Conservation (phyloP, 2,797 vertebrate genomes). For the Gallinago nigripennis region DNA sequence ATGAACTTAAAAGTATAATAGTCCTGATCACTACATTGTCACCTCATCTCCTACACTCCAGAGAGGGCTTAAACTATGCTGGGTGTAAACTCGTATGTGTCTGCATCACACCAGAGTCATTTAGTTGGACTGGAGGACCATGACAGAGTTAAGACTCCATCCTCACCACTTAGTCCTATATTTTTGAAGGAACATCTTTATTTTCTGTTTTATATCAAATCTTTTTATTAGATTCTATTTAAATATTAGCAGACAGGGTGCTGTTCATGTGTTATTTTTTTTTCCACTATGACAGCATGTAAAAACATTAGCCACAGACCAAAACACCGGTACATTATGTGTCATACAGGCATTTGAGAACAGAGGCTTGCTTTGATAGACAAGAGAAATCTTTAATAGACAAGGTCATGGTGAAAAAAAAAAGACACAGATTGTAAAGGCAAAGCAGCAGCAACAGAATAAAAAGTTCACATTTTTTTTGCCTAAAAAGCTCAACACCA, state of each 20-base stretch:
- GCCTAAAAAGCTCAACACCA: neutral
- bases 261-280: neutral
- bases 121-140: neutral
- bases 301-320: neutral
- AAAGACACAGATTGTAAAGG: neutral
- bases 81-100: neutral
- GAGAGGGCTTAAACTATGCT: neutral
- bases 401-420: neutral
- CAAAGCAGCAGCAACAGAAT: neutral
- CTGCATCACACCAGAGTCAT: accelerated
- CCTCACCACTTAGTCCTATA: neutral
- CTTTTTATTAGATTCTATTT: neutral
- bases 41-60: neutral
- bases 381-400: neutral
- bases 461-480: neutral
- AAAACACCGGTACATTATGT: neutral
- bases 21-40: neutral
- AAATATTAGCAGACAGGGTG: neutral
- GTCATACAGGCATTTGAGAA: neutral
- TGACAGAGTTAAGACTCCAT: neutral
- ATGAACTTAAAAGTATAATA: neutral
- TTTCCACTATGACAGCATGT: neutral
- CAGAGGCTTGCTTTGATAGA: neutral
- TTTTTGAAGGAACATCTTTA: neutral
- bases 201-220: neutral